Conservation (phyloP, 2,113 vertebrate species). For the Halcyon senegalensis region DNA sequence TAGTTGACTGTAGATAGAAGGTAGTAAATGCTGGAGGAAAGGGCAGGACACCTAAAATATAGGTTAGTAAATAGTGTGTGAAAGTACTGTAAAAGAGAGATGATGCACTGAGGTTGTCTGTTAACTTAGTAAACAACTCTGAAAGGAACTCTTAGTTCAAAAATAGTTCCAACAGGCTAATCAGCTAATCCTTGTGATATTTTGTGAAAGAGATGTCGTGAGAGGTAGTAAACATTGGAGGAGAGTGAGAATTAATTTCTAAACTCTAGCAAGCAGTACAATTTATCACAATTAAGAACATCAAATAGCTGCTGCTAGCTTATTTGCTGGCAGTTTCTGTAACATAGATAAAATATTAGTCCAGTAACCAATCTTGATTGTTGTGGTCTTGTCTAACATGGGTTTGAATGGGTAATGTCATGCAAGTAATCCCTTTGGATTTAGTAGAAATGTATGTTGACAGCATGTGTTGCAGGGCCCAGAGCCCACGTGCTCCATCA, state of each 20-base stretch:
- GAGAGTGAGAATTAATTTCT: not conserved
- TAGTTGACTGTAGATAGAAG: not conserved
- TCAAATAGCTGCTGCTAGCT: not conserved
- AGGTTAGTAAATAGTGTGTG: not conserved
- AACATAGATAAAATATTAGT: not conserved
- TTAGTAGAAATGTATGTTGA: not conserved
- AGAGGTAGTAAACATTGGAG: not conserved
- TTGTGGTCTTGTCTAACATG: not conserved
- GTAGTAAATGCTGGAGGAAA: not conserved
- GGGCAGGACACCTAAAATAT: not conserved
- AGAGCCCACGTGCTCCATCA: not conserved
- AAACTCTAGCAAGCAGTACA: not conserved
- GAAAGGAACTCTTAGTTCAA: not conserved
- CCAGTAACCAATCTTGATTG: not conserved
- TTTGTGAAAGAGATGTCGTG: not conserved
- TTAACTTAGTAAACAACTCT: not conserved
- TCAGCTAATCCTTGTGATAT: not conserved
- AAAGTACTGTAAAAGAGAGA: not conserved
- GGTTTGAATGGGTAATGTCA: not conserved
- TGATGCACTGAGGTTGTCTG: not conserved
- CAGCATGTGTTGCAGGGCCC: not conserved
- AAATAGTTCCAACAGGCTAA: not conserved
- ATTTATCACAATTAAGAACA: not conserved
- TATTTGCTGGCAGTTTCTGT: not conserved
- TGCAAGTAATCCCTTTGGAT: not conserved